These are phyloP conservation scores for Bostrychus sinensis DNA, from an alignment of 2,113 vertebrate genomes.

Conservation along the genomic window DNA sequence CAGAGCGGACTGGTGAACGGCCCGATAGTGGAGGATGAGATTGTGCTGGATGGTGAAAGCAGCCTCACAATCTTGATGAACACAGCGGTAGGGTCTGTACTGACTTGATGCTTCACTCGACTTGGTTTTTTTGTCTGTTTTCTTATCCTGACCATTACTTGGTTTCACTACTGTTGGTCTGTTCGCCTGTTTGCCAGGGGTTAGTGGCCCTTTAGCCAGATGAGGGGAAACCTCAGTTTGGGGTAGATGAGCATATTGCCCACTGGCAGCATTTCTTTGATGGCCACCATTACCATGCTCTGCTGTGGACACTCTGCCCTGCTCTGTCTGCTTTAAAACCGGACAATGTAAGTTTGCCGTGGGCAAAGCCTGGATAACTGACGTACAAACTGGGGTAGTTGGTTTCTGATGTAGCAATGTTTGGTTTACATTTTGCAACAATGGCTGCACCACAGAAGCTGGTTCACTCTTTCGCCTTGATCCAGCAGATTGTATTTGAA, in stretches of 20 bases:
- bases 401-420: slow-evolving; percentile 8
- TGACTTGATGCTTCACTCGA: slow-evolving; percentile 79
- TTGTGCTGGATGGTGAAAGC: slow-evolving; percentile 97
- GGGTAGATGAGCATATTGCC: slow-evolving; percentile 7
- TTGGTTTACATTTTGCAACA: background rate
- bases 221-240: slow-evolving; percentile 12
- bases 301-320: slow-evolving; percentile 6
- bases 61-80: slow-evolving; percentile 93
- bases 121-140: slow-evolving; percentile 81
- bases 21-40: slow-evolving; percentile 94
- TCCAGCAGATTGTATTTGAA: background rate
- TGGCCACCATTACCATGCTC: slow-evolving; percentile 32
- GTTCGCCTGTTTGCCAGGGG: slow-evolving; percentile 28
- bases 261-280: slow-evolving; percentile 7
- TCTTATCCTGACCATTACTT: slow-evolving; percentile 66
- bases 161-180: slow-evolving; percentile 38
- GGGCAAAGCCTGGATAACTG: slow-evolving; percentile 42
- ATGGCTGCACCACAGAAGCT: background rate
- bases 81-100: slow-evolving; percentile 91
- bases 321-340: slow-evolving; percentile 7
- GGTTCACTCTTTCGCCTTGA: background rate
- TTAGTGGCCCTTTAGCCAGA: background rate
- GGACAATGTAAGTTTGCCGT: slow-evolving; percentile 16
- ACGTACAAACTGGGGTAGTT: background rate
- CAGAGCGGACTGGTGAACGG: slow-evolving; percentile 91